Base-by-base conservation (phyloP, 64 coral and sea anemone genomes). In the Catalaphyllia jardinei region DNA sequence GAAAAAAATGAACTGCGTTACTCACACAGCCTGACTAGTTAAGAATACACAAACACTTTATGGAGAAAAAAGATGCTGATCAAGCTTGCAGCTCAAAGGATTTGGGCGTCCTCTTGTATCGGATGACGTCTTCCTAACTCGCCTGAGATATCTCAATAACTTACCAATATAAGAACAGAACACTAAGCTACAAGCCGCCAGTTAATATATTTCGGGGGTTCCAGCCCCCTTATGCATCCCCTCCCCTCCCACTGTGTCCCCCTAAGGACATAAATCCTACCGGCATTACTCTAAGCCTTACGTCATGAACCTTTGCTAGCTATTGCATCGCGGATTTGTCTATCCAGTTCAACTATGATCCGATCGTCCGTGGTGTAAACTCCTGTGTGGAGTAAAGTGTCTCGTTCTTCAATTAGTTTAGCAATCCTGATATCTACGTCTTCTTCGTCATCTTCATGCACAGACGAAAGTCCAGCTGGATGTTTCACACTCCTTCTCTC, bases 281-380 rank as follows among this genome's bases (percentile, higher is more conserved):
- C 54, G n/a, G n/a, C n/a, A 57, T 57, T 16, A 10, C 65, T 29
- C 22, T 27, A 11, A 22, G 31, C 29, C 60, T 80, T 4, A 2
- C 4, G 11, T 85, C 81, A 84, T 20, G 71, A 93, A 51, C 95
- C 91, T 88, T 93, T 99, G 81, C 97, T 95, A 1, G 97, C 93
- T 65, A 99, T 99, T 12, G 93, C 91, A 31, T 99, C 97, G 79
- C 97, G 69, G 71, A 99, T 99, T 71, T 99, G 97, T 80, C 63
- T 93, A 54, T 99, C 97, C 27, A 99, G 97, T 88, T 99, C 97
- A 67, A 90, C 91, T 52, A 99, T 99, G 31, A 99, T 99, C 15
- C 97, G 84, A 88, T 99, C 97, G 10, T 99, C 94, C 22, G 94
- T 99, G 19, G 91, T 95, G 55, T 95, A 99, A n/a, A 95, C 97